Conservation (phyloP, 2,888 invertebrate genomes). For the Punctoribates punctum region DNA sequence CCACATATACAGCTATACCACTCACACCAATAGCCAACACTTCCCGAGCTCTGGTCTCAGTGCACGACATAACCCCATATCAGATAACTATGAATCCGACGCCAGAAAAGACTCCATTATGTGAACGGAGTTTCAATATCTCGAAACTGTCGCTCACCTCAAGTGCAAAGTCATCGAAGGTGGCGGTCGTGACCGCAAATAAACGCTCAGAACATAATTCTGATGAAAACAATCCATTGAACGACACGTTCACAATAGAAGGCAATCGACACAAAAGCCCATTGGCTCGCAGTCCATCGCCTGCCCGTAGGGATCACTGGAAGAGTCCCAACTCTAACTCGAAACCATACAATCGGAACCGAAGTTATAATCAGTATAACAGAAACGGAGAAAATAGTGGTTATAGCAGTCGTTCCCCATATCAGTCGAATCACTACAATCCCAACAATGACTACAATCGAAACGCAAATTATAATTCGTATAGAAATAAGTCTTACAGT, state of each 20-base stretch:
- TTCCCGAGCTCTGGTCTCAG: slow-evolving; percentile 1
- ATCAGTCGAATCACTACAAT: background rate
- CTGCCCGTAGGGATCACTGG: background rate
- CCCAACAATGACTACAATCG: slow-evolving; percentile 1
- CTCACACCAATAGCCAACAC: slow-evolving; percentile 24
- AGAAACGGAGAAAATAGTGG: background rate
- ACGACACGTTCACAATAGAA: slow-evolving; percentile 20
- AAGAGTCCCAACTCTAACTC: background rate
- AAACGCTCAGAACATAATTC: background rate
- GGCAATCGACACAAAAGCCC: background rate
- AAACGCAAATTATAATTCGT: background rate
- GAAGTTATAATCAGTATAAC: background rate
- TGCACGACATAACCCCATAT: slow-evolving; percentile 18
- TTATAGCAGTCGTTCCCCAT: background rate
- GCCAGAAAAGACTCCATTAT: background rate
- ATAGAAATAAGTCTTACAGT: slow-evolving; percentile 1
- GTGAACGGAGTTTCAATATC: background rate
- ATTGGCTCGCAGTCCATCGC: background rate
- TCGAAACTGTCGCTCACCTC: background rate
- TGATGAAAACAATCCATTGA: slow-evolving; percentile 18
- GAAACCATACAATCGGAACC: background rate
- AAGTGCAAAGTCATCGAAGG: slow-evolving; percentile 13
- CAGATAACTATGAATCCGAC: background rate
- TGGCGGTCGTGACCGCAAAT: slow-evolving; percentile 14
- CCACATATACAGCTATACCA: slow-evolving; percentile 6